Conservation (phyloP, 1,140 invertebrate genomes). For the Chionoecetes opilio region DNA sequence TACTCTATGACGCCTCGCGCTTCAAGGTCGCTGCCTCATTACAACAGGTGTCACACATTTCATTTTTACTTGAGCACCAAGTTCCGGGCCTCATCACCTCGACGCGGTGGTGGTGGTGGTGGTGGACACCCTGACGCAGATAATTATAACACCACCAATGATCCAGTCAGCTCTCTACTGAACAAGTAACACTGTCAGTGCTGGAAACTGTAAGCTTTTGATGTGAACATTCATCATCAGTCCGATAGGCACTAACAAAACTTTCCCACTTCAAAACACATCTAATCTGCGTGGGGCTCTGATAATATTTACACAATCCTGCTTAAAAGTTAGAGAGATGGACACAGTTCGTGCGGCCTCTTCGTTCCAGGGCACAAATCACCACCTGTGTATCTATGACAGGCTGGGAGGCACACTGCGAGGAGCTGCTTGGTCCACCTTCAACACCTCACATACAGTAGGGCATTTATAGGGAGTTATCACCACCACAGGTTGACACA, state of each 20-base stretch:
- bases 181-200: too few species aligned
- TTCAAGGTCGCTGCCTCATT: background rate
- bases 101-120: background rate
- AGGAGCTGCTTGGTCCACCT: background rate
- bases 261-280: background rate
- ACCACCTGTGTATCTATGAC: background rate
- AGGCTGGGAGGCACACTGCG: background rate
- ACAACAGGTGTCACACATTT: too few species aligned
- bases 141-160: background rate
- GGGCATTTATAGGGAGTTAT: slow-evolving; percentile 34
- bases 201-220: too few species aligned
- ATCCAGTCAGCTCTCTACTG: too few species aligned
- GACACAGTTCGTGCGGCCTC: background rate
- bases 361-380: background rate
- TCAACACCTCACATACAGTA: background rate
- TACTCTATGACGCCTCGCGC: background rate
- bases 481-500: background rate
- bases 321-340: background rate
- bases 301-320: background rate
- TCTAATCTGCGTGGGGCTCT: background rate
- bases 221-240: too few species aligned
- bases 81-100: too few species aligned
- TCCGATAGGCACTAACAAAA: too few species aligned
- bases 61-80: too few species aligned
- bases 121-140: background rate